Percentiles rank a stretch among this genome's conserved stretches.
phyloP scores from a whole-genome alignment of 2,797 vertebrate genomes.

The Odontamblyopus lacepedii region DNA sequence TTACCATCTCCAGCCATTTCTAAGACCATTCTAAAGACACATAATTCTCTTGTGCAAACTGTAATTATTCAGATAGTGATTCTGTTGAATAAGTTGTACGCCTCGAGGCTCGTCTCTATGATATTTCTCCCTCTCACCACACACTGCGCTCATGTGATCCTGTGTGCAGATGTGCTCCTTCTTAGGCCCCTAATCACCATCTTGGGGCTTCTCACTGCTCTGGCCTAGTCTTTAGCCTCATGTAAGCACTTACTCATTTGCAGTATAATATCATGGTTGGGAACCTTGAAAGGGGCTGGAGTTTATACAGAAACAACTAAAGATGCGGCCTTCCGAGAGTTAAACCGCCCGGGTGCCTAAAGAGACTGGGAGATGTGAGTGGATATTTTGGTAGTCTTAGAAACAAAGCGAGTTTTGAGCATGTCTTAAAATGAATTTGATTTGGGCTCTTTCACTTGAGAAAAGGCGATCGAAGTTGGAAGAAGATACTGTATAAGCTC shows the following conservation, averaged over 20 bases:
- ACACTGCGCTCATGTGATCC: constrained; percentile 63
- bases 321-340: constrained; percentile 47
- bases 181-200: constrained; percentile 75
- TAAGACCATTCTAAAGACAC: constrained; percentile 57
- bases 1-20: constrained; percentile 50
- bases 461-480: background rate
- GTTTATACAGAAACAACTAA: constrained; percentile 72
- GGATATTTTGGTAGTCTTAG: background rate
- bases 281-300: constrained; percentile 70
- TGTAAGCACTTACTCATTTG: constrained; percentile 84
- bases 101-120: constrained; percentile 48
- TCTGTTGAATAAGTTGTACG: constrained; percentile 53
- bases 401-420: background rate
- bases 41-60: constrained; percentile 62
- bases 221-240: constrained; percentile 75
- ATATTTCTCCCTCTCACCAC: constrained; percentile 36
- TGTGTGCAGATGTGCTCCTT: constrained; percentile 77
- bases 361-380: constrained; percentile 7
- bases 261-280: constrained; percentile 77
- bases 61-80: constrained; percentile 64
- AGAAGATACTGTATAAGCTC: background rate
- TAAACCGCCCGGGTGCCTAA: constrained; percentile 25
- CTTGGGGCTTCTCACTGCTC: constrained; percentile 77
- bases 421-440: background rate
- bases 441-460: background rate